phyloP scores from a whole-genome alignment of 2,888 invertebrate genomes.

The Adela reaumurella region DNA sequence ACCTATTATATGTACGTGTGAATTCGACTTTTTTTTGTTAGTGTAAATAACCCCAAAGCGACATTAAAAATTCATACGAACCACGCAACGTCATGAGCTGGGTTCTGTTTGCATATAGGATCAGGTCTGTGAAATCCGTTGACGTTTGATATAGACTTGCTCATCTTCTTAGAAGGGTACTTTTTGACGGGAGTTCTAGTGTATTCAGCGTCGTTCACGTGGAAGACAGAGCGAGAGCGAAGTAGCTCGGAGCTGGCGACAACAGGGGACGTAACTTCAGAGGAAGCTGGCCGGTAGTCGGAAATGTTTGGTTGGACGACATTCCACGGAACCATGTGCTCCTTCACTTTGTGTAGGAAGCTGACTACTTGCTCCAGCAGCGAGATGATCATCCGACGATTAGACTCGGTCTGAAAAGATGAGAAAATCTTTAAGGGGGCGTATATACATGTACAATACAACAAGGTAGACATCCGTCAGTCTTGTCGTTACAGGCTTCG shows the following conservation, averaged over 20 bases:
- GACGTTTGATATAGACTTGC: slow-evolving; percentile 45
- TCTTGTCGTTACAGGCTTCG: too few species aligned
- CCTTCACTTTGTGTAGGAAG: slow-evolving; percentile 65
- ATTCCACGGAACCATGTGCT: slow-evolving; percentile 65
- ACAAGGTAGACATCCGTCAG: too few species aligned
- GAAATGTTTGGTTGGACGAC: slow-evolving; percentile 26
- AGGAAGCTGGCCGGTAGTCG: slow-evolving; percentile 18
- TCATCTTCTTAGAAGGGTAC: slow-evolving; percentile 35
- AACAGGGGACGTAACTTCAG: too few species aligned
- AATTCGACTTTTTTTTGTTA: too few species aligned
- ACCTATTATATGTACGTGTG: too few species aligned
- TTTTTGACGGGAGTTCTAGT: slow-evolving; percentile 28
- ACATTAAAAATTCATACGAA: too few species aligned
- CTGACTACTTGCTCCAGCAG: slow-evolving; percentile 68
- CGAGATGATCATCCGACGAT: slow-evolving; percentile 69
- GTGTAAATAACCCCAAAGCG: too few species aligned
- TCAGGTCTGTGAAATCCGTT: too few species aligned
- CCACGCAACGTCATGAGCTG: too few species aligned
- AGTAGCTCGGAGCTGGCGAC: slow-evolving; percentile 31
- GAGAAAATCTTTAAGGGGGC: not conserved
- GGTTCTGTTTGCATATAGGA: too few species aligned
- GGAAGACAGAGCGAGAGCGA: slow-evolving; percentile 37
- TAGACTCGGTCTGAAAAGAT: slow-evolving; percentile 63
- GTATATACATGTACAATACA: not conserved
- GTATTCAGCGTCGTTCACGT: slow-evolving; percentile 31